Percentiles rank a stretch among this genome's conserved stretches.
phyloP scores from a whole-genome alignment of 1,140 invertebrate species.

The Atta texana region DNA sequence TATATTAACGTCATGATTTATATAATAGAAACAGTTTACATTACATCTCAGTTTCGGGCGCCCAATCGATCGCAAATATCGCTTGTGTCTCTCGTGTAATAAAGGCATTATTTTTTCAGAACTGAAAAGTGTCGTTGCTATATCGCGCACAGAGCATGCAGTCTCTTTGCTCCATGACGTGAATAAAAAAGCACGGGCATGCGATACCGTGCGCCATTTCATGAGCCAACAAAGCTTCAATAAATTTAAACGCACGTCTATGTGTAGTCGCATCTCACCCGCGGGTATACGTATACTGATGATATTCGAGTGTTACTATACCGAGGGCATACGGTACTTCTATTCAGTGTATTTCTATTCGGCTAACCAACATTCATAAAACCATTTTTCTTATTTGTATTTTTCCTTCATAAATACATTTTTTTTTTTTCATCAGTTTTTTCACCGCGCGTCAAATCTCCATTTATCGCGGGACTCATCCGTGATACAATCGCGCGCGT shows the following conservation, averaged over 20 bases:
- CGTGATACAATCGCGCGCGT: neutral
- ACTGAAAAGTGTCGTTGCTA: slow-evolving; percentile 49
- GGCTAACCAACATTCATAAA: neutral
- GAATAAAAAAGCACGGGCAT: slow-evolving; percentile 41
- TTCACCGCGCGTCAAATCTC: neutral
- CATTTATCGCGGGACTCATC: neutral
- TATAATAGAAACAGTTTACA: neutral
- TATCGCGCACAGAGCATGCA: neutral
- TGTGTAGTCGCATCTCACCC: neutral
- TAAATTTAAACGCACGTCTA: slow-evolving; percentile 40
- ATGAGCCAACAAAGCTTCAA: slow-evolving; percentile 42
- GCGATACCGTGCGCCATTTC: slow-evolving; percentile 6
- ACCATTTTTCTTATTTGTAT: slow-evolving; percentile 13
- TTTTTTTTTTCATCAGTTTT: neutral
- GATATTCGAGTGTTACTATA: slow-evolving; percentile 16
- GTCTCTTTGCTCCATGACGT: slow-evolving; percentile 31
- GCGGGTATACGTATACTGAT: neutral
- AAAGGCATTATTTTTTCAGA: slow-evolving; percentile 56
- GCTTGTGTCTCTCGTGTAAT: slow-evolving; percentile 33
- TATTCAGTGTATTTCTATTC: neutral
- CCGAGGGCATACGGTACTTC: neutral
- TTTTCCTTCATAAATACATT: neutral
- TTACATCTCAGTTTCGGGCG: neutral
- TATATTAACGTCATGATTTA: slow-evolving; percentile 17
- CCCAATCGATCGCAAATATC: slow-evolving; percentile 37